phyloP scores from a whole-genome alignment of 2,797 vertebrate genomes.

The Notoglanidium macrostoma region DNA sequence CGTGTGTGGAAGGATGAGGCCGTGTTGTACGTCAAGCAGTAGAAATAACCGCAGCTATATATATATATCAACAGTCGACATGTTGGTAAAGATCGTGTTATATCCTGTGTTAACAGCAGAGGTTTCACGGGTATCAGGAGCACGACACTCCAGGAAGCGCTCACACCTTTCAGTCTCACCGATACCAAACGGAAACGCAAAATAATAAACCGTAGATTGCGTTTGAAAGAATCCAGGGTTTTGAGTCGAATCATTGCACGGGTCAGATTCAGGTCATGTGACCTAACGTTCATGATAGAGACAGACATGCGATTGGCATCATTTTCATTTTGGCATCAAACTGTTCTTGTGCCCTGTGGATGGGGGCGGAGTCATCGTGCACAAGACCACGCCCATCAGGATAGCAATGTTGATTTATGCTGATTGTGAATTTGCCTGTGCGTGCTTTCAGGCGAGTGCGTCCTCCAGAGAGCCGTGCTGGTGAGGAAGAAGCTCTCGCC shows the following conservation, averaged over 20 bases:
- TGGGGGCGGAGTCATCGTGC: background rate
- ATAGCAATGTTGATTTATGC: background rate
- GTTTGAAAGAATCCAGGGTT: background rate
- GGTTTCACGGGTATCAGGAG: background rate
- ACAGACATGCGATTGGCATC: background rate
- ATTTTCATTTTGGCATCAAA: background rate
- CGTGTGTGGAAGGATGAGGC: background rate
- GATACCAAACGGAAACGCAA: background rate
- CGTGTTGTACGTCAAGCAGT: background rate
- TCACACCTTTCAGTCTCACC: background rate
- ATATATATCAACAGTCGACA: background rate
- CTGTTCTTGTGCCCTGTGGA: no score
- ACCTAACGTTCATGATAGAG: background rate
- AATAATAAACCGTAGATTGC: background rate
- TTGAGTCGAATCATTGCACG: background rate
- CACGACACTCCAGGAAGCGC: background rate
- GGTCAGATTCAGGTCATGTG: background rate
- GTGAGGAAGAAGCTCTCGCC: constrained; percentile 81
- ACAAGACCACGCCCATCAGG: background rate
- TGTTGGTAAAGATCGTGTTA: no score
- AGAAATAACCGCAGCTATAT: background rate
- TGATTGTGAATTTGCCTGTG: background rate
- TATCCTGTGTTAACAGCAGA: background rate
- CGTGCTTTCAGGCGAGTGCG: constrained; percentile 78
- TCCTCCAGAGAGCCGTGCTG: constrained; percentile 83